Percentiles rank a stretch among this genome's conserved stretches.
phyloP scores from a whole-genome alignment of 2,113 vertebrate genomes.

The Saimiri boliviensis region DNA sequence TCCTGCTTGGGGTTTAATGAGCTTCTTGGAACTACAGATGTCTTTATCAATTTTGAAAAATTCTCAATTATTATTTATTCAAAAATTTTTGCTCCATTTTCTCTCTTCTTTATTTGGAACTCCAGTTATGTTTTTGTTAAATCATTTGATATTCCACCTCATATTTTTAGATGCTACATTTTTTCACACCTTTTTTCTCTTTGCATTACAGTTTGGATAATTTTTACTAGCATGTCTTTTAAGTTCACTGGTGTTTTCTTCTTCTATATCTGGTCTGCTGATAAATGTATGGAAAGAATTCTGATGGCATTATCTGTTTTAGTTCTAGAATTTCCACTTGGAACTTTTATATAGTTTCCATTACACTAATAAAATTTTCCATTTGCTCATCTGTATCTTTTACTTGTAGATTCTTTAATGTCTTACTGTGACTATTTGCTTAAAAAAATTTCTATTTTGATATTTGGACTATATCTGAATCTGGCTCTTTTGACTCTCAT shows the following conservation, averaged over 20 bases:
- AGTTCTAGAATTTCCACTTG: slow-evolving; percentile 2
- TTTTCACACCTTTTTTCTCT: not conserved
- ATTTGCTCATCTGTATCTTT: not conserved
- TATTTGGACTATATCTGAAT: not conserved
- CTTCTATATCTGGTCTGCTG: not conserved
- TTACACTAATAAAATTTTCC: not conserved
- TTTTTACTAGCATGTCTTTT: not conserved
- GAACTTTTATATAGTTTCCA: not conserved
- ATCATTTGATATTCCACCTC: not conserved
- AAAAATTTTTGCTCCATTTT: not conserved
- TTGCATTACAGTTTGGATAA: not conserved
- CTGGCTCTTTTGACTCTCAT: not conserved
- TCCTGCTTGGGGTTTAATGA: not conserved
- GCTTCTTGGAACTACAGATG: not conserved
- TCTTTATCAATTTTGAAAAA: not conserved
- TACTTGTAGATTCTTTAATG: not conserved
- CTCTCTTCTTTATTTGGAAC: not conserved
- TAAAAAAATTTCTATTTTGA: not conserved
- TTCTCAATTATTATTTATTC: not conserved
- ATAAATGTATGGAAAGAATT: not conserved
- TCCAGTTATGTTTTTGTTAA: not conserved
- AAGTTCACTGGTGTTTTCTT: not conserved
- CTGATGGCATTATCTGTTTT: not conserved
- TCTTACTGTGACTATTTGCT: not conserved
- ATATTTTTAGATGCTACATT: not conserved